Evolutionary conservation across 2,113 vertebrate species (phyloP).

Genomic region (Pseudopodoces humilis): DNA sequence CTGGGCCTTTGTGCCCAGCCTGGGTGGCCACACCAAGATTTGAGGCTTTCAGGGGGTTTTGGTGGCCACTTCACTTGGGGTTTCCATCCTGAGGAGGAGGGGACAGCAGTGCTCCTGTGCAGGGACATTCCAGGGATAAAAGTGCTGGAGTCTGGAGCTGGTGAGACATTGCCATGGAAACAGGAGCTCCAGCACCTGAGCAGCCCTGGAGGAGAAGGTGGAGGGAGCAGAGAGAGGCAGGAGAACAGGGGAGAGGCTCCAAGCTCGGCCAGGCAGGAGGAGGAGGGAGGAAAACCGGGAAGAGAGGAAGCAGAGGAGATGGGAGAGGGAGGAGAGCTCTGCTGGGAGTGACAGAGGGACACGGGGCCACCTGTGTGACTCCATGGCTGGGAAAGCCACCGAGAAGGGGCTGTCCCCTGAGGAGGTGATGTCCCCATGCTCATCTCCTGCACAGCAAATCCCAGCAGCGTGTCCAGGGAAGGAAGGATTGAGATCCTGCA

Average conservation of each 20-base stretch:
- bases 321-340: neutral
- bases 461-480: neutral
- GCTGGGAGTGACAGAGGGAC: neutral
- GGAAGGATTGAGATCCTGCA: neutral
- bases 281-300: neutral
- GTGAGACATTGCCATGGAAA: conserved; percentile 15
- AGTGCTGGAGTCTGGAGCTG: neutral
- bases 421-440: neutral
- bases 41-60: neutral
- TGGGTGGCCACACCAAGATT: neutral
- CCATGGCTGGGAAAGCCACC: neutral
- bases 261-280: neutral
- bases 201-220: neutral
- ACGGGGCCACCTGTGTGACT: neutral
- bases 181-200: neutral
- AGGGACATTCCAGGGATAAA: neutral
- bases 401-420: neutral
- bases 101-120: neutral
- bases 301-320: neutral
- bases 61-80: neutral
- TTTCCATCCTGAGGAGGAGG: neutral
- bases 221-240: neutral
- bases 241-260: neutral
- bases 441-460: neutral
- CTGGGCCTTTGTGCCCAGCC: neutral